phyloP scores from a whole-genome alignment of 2,797 vertebrate species.

The Caiman crocodilus region DNA sequence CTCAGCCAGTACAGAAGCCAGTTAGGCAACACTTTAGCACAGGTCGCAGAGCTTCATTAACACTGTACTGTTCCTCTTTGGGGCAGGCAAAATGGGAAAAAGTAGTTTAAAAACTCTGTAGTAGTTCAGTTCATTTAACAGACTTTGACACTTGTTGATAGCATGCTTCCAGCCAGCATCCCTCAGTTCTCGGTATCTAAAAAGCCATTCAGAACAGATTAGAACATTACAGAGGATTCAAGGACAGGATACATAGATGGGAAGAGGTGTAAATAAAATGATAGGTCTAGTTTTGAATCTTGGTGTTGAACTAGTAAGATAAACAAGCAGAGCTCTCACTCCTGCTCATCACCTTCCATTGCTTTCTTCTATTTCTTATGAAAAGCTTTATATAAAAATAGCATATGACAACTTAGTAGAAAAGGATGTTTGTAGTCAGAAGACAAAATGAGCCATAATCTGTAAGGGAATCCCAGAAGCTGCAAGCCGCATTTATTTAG shows the following conservation, averaged over 20 bases:
- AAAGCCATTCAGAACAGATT: fast-evolving
- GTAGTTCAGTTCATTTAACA: not conserved
- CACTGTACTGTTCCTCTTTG: not conserved
- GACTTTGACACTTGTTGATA: not conserved
- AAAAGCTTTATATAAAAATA: conserved; percentile 27
- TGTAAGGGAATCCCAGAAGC: conserved; percentile 28
- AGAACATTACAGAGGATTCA: not conserved
- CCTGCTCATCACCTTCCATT: not conserved
- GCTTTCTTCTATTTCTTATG: not conserved
- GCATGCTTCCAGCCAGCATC: not conserved
- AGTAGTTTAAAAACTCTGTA: not conserved
- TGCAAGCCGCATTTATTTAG: conserved; percentile 47
- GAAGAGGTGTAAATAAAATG: not conserved
- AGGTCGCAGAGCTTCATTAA: not conserved
- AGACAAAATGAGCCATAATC: conserved; percentile 23
- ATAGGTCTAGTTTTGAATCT: not conserved
- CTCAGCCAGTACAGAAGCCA: not conserved
- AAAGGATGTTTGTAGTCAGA: conserved; percentile 7
- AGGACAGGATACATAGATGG: fast-evolving
- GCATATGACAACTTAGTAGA: conserved; percentile 14
- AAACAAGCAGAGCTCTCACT: not conserved
- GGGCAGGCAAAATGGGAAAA: not conserved
- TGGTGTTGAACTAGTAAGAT: not conserved
- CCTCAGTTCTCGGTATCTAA: fast-evolving
- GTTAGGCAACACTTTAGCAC: not conserved